Evolutionary conservation across 2,113 vertebrate genomes (phyloP), one percentile per base, ranked within the genome.

Genomic region (Bucco capensis): DNA sequence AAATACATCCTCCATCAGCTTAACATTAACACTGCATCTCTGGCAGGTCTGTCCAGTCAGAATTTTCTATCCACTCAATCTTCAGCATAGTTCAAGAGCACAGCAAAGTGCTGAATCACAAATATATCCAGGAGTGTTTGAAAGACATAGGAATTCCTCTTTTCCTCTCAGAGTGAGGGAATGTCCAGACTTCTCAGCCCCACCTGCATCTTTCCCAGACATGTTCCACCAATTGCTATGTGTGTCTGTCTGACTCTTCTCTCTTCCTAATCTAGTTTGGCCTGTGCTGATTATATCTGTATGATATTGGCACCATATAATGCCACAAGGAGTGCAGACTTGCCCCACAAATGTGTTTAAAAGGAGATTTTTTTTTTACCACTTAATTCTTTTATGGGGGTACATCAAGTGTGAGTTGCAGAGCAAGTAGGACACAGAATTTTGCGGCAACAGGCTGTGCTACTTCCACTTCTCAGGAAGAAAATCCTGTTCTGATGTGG

Each of bases 361-460:
- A 46, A 80, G 12, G 17, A 69, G 11, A 69, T 30, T 53, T 54
- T 61, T n/a, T n/a, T 67, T 86, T 57, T n/a, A 35, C 16, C 23
- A n/a, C 24, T 62, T 58, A 8, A 50, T 74, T 56, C 23, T 77
- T 83, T 74, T 47, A 19, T 4, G 19, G 25, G 28, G 13, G 33
- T 66, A 47, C 10, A 81, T 87, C 33, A 67, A 58, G 25, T 3
- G 0, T 1, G 0, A 82, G 56, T 46, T 0, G 1, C 31, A 67
- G 47, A 67, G 27, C 53, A 64, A 78, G 6, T 18, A 82, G 44
- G 19, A 57, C 11, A 30, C 9, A 33, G 0, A 60, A 30, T 44
- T 88, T 83, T 35, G 44, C 51, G 28, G 17, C 23, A 78, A 7
- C 19, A 47, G 21, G 38, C 28, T 85, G 79, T 83, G 19, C 50